These are phyloP conservation scores for Oreotrochilus melanogaster DNA, from an alignment of 2,113 vertebrate genomes.

Conservation along the genomic window DNA sequence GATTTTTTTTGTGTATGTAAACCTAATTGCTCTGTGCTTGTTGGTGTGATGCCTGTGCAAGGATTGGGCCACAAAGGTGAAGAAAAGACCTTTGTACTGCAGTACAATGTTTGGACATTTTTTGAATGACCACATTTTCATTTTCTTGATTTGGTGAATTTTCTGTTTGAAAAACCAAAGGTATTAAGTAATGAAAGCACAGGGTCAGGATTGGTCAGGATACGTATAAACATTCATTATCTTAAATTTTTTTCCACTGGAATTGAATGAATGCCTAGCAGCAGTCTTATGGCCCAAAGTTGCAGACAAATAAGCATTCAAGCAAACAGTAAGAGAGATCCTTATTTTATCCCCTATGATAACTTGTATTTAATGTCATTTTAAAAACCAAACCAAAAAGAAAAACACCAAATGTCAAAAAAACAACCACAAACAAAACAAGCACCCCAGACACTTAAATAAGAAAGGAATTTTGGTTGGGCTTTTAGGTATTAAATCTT, in stretches of 20 bases:
- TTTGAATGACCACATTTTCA: neutral
- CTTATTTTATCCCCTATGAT: neutral
- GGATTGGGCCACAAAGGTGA: neutral
- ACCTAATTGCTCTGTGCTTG: neutral
- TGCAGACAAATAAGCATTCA: neutral
- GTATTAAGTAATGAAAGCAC: neutral
- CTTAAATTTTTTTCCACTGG: neutral
- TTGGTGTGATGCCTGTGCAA: neutral
- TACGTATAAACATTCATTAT: neutral
- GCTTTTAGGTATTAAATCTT: neutral
- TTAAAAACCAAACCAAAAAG: too few species aligned
- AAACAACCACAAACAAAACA: too few species aligned
- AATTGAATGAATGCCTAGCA: neutral
- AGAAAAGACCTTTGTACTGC: neutral
- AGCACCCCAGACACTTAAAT: too few species aligned
- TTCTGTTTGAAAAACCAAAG: neutral
- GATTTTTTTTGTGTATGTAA: neutral
- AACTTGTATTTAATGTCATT: neutral
- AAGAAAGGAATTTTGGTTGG: neutral
- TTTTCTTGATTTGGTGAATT: neutral
- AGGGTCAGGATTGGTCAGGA: neutral
- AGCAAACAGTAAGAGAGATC: neutral
- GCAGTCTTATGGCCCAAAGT: neutral
- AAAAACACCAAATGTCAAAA: too few species aligned
- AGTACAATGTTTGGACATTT: neutral